Percentiles rank a stretch among this genome's conserved stretches.
Evolutionary conservation across 2,113 vertebrate genomes (phyloP).

Genomic region (Egretta garzetta): DNA sequence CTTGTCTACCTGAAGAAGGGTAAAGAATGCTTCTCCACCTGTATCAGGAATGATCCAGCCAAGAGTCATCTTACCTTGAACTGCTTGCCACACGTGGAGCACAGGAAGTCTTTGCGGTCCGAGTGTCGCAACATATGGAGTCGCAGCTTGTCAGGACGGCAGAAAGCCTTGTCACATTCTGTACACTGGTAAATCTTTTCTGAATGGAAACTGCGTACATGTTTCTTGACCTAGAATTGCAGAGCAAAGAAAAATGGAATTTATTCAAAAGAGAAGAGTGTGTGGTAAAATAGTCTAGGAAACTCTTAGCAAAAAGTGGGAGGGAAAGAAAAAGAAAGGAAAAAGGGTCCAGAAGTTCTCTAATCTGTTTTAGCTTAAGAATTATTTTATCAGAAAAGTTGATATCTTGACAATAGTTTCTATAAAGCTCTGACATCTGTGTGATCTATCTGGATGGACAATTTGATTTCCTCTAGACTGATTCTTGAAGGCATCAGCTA

Average conservation of each 20-base stretch:
- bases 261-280: not conserved
- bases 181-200: conserved; percentile 97
- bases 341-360: not conserved
- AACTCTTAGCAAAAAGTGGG: not conserved
- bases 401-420: not conserved
- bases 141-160: conserved; percentile 93
- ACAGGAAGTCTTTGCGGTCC: conserved; percentile 96
- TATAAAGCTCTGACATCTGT: not conserved
- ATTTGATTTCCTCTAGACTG: not conserved
- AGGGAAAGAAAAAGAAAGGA: not conserved
- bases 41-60: not conserved
- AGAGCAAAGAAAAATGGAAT: not conserved
- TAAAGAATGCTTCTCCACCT: not conserved
- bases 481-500: not conserved
- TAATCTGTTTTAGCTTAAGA: not conserved
- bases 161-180: conserved; percentile 97
- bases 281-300: not conserved
- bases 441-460: not conserved
- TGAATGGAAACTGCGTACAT: conserved; percentile 96
- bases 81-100: conserved; percentile 97
- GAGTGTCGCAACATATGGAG: conserved; percentile 97
- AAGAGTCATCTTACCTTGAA: conserved; percentile 85
- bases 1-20: not conserved
- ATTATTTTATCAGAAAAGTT: not conserved
- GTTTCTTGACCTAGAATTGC: conserved; percentile 89